phyloP scores from a whole-genome alignment of 2,888 invertebrate species.

The Polyommatus iphigenia region DNA sequence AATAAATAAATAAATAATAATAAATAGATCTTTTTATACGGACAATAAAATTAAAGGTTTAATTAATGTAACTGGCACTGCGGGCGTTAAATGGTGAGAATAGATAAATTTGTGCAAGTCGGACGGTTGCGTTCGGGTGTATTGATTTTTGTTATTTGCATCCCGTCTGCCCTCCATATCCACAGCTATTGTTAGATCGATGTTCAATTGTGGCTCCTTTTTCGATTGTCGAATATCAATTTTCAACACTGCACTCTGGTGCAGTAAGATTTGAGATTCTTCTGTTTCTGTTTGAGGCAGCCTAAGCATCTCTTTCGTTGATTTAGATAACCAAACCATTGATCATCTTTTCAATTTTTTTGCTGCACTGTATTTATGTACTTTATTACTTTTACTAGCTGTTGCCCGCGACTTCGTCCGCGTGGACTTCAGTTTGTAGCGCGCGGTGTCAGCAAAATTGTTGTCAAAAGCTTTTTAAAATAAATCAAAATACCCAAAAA shows the following conservation, averaged over 20 bases:
- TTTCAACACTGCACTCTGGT: neutral
- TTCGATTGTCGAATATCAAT: conserved; percentile 35
- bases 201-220: conserved; percentile 56
- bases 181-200: conserved; percentile 69
- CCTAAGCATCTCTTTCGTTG: neutral
- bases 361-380: neutral
- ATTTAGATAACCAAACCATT: neutral
- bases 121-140: conserved; percentile 62
- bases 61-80: neutral
- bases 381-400: too few species aligned
- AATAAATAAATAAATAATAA: too few species aligned
- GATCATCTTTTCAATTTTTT: neutral
- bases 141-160: conserved; percentile 80
- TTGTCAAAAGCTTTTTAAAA: too few species aligned
- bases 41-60: neutral
- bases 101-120: conserved; percentile 70
- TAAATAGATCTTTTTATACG: neutral
- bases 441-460: too few species aligned
- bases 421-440: too few species aligned
- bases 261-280: conserved; percentile 30
- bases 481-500: too few species aligned
- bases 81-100: conserved; percentile 50
- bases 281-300: neutral
- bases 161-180: conserved; percentile 72
- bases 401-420: too few species aligned